Conservation (phyloP, 2,797 vertebrate species). For the Pteropus rufus region DNA sequence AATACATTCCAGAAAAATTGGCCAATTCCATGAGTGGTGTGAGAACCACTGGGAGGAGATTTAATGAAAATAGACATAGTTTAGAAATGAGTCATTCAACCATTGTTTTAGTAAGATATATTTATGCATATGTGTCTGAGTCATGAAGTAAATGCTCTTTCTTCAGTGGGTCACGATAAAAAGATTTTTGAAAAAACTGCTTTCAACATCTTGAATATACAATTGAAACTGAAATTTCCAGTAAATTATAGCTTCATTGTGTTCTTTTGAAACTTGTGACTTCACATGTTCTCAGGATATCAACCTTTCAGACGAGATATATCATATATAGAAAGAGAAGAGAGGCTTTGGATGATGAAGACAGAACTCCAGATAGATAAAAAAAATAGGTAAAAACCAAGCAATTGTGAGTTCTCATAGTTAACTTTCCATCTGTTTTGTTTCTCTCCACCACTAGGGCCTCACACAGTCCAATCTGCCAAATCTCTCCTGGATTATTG, state of each 20-base stretch:
- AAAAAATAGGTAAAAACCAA: not conserved
- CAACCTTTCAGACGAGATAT: not conserved
- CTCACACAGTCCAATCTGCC: not conserved
- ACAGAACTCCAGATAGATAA: not conserved
- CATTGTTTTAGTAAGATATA: not conserved
- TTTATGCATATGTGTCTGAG: not conserved
- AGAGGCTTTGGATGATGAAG: not conserved
- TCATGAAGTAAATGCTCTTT: not conserved
- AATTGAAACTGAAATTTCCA: not conserved
- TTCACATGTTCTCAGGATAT: not conserved
- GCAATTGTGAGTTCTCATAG: not conserved
- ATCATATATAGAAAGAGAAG: not conserved
- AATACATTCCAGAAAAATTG: not conserved
- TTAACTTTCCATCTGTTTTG: not conserved
- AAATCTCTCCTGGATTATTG: not conserved
- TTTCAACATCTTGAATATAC: not conserved
- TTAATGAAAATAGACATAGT: not conserved
- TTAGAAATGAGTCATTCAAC: not conserved
- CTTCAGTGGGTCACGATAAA: not conserved
- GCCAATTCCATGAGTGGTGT: not conserved
- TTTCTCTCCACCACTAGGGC: not conserved
- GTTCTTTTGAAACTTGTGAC: not conserved
- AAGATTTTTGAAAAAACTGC: not conserved
- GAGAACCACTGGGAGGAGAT: not conserved
- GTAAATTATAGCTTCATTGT: not conserved